These are phyloP conservation scores for Trichogramma dendrolimi DNA, from an alignment of 2,888 invertebrate species.

Conservation along the genomic window DNA sequence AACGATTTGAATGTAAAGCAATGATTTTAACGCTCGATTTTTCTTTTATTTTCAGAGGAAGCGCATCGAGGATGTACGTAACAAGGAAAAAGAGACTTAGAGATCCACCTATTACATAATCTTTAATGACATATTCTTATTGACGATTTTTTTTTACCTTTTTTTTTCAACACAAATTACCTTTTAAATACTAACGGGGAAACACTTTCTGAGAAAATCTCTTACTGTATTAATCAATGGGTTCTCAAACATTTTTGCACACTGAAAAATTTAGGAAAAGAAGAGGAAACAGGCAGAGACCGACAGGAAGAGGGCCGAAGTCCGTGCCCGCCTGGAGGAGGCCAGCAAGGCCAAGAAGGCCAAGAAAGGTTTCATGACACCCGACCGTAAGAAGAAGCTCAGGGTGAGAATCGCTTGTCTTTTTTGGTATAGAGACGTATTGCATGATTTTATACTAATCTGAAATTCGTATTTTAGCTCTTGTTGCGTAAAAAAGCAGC, in stretches of 20 bases:
- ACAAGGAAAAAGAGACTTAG: constrained; percentile 37
- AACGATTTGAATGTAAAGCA: background rate
- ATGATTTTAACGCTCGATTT: constrained; percentile 34
- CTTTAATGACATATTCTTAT: background rate
- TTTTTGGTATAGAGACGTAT: constrained; percentile 5
- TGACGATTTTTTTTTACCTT: background rate
- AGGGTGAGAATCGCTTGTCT: constrained; percentile 65
- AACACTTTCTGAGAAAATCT: background rate
- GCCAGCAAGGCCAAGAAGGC: constrained; percentile 98
- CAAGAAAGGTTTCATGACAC: constrained; percentile 99
- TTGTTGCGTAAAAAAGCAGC: constrained; percentile 99
- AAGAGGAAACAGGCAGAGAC: constrained; percentile 97
- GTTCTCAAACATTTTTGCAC: constrained; percentile 28
- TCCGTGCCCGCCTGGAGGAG: constrained; percentile 97
- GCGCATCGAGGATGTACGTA: constrained; percentile 76
- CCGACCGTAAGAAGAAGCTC: constrained; percentile 99
- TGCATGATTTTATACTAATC: background rate
- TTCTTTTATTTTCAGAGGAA: constrained; percentile 69
- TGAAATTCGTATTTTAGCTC: constrained; percentile 61
- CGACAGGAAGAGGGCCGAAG: constrained; percentile 98
- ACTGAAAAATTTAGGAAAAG: constrained; percentile 70
- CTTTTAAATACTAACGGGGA: background rate
- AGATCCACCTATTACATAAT: constrained; percentile 1
- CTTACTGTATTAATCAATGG: background rate
- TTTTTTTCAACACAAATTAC: background rate